A percentile compares a stretch with the other conserved stretches of the same genome.
Conservation (phyloP, 1,140 invertebrate genomes). For the Galleria mellonella region DNA sequence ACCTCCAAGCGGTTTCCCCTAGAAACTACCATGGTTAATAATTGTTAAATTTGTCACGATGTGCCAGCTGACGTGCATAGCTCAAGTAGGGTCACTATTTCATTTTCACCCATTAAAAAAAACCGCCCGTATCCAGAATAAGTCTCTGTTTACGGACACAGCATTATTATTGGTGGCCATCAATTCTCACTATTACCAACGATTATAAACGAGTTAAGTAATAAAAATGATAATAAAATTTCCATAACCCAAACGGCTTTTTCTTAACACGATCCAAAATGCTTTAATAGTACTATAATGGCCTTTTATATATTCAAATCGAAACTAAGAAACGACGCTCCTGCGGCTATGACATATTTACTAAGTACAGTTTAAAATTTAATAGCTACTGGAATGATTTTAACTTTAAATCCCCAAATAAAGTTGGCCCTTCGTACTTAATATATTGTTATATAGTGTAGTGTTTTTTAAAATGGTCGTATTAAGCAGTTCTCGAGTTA, state of each 20-base stretch:
- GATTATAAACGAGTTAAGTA: neutral
- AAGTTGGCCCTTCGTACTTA: neutral
- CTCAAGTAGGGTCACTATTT: too few relatives aligned
- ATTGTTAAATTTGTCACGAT: too few relatives aligned
- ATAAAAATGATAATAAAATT: neutral
- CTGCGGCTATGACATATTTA: slow-evolving; percentile 38
- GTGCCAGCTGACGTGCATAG: too few relatives aligned
- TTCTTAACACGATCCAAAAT: neutral
- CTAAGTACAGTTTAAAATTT: slow-evolving; percentile 33
- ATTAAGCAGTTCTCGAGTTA: slow-evolving; percentile 18
- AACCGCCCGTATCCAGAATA: too few relatives aligned
- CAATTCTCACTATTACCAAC: too few relatives aligned
- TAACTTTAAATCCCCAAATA: slow-evolving; percentile 15
- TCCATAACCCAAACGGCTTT: neutral
- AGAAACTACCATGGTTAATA: too few relatives aligned
- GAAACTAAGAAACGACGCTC: slow-evolving; percentile 29
- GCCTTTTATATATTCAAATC: slow-evolving; percentile 28
- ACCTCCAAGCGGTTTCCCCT: too few relatives aligned
- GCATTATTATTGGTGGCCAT: too few relatives aligned
- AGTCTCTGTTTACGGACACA: too few relatives aligned
- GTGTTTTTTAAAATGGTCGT: slow-evolving; percentile 8
- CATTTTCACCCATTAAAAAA: too few relatives aligned
- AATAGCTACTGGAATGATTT: slow-evolving; percentile 28
- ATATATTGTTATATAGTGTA: neutral
- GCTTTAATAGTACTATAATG: slow-evolving; percentile 8